phyloP scores from a whole-genome alignment of 2,888 invertebrate genomes.

The Megaustenia siamemsis region DNA sequence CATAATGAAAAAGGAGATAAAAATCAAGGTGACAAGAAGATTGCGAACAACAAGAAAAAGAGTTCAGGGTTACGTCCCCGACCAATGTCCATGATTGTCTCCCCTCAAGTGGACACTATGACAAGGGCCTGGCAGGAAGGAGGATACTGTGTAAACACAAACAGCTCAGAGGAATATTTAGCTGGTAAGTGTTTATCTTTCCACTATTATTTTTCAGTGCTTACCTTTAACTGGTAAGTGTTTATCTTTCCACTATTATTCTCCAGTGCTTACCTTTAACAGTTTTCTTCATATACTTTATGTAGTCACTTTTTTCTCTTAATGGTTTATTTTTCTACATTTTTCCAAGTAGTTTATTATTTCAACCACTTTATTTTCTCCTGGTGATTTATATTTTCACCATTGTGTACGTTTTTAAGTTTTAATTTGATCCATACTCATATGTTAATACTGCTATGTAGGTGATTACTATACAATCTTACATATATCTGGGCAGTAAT shows the following conservation, averaged over 20 bases:
- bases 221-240: slow-evolving; percentile 63
- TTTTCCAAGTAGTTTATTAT: too few species aligned
- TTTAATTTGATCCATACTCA: too few species aligned
- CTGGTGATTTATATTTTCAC: too few species aligned
- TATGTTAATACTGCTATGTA: too few species aligned
- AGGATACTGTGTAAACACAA: slow-evolving; percentile 57
- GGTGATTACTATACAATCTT: too few species aligned
- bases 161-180: slow-evolving; percentile 67
- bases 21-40: slow-evolving; percentile 36
- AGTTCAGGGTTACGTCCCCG: slow-evolving; percentile 62
- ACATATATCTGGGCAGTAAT: too few species aligned
- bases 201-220: neutral
- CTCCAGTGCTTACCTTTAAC: too few species aligned
- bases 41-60: slow-evolving; percentile 37
- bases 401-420: too few species aligned
- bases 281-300: too few species aligned
- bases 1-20: slow-evolving; percentile 36
- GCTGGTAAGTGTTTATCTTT: slow-evolving; percentile 59
- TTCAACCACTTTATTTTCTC: too few species aligned
- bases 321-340: too few species aligned
- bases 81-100: slow-evolving; percentile 70
- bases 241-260: neutral
- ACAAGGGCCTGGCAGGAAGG: slow-evolving; percentile 67
- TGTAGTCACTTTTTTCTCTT: too few species aligned
- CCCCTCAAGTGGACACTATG: slow-evolving; percentile 64